Evolutionary conservation across 2,113 vertebrate genomes (phyloP).

Genomic region (Promerops cafer): DNA sequence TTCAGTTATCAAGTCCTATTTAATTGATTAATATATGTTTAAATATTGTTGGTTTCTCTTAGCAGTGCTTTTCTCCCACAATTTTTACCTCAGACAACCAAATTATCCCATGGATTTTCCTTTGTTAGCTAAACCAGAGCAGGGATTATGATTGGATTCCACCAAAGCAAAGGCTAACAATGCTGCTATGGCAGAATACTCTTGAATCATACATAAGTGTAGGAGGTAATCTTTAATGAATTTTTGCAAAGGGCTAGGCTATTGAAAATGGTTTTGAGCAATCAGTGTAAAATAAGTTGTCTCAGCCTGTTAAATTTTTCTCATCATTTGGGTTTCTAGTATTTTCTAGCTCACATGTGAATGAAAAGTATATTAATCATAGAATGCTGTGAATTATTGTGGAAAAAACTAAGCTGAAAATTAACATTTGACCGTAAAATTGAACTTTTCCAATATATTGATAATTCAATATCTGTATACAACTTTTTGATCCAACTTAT

Average conservation of each 20-base stretch:
- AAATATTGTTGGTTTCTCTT: neutral
- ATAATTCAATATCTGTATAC: neutral
- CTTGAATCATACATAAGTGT: neutral
- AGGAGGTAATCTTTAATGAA: neutral
- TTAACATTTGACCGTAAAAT: neutral
- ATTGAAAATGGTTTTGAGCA: neutral
- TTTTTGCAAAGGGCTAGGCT: neutral
- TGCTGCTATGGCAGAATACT: neutral
- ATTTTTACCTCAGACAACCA: neutral
- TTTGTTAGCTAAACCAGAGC: neutral
- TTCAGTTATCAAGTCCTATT: neutral
- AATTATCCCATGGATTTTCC: neutral
- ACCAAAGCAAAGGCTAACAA: neutral
- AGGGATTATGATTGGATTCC: neutral
- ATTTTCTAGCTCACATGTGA: neutral
- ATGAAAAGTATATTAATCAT: neutral
- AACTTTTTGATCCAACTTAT: neutral
- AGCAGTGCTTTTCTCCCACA: accelerated
- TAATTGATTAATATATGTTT: neutral
- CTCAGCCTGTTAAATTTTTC: neutral
- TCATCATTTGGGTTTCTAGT: neutral
- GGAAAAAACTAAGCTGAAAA: neutral
- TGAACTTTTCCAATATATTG: neutral
- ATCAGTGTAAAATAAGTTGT: neutral
- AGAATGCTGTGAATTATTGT: neutral